Evolutionary conservation across 1,140 invertebrate species (phyloP), one percentile per base, ranked within the genome.

Genomic region (Stegodyphus dumicola): DNA sequence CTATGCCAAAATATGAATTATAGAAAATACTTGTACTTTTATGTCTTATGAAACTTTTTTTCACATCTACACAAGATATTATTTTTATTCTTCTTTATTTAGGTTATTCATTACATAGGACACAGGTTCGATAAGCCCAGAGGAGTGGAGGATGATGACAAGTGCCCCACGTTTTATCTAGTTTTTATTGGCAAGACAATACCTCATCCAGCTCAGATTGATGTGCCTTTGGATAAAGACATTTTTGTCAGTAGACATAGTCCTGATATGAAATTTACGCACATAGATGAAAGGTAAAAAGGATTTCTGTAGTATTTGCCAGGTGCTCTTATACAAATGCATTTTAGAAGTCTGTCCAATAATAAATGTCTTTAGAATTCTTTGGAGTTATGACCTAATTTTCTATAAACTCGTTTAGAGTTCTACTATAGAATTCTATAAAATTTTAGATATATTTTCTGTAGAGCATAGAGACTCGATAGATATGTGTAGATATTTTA

Each of bases 251-350:
- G 95, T 11, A 96, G 96, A 89, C 97, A 98, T 90, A 95, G 93
- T 89, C 92, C 97, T 88, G 96, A 97, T 90, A 98, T 98, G 96
- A 97, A 96, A 90, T 98, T 97, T 90, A 96, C 95, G 15, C 96
- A 97, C 90, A 95, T 95, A 86, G 97, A 98, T 92, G 96, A 98
- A 87, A 96, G 95, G 97, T 98, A 92, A 93, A 94, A 93, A 86
- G 56, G 5, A 5, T 10, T 15, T 60, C 15, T 10, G 15, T 2
- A 1, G 9, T 60, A 15, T 10, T 9, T 10, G 9, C 5, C 5
- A 5, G 15, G 5, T 10, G 1, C 56, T 5, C 9, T 10, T 10
- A 60, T 9, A 10, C 9, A 60, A 2, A 60, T 60, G 15, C 15
- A 9, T 10, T 60, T 60, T 9, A 60, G 56, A 60, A 10, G 1